These are phyloP conservation scores for Melanerpes aurifrons DNA, from an alignment of 2,113 vertebrate genomes.

Conservation along the genomic window DNA sequence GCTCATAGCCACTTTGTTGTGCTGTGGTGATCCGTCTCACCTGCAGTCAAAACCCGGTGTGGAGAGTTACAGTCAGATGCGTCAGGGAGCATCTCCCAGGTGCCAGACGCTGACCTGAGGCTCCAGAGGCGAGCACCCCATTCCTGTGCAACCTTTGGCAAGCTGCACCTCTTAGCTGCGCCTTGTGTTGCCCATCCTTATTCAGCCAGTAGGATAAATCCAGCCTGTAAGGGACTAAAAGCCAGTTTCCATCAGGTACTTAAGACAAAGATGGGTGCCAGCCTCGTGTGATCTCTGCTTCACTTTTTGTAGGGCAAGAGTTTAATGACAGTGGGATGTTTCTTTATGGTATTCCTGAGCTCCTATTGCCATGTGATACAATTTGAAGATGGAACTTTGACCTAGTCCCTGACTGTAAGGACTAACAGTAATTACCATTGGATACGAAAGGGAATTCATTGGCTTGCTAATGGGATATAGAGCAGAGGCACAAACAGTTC, in stretches of 20 bases:
- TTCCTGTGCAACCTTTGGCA: background rate
- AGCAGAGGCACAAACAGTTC: too few species aligned
- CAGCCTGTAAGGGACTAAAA: background rate
- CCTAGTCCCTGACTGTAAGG: too few species aligned
- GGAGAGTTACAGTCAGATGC: background rate
- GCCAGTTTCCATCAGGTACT: background rate
- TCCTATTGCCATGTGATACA: background rate
- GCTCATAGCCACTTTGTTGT: conserved; percentile 51
- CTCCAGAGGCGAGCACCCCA: background rate
- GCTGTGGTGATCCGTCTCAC: conserved; percentile 3
- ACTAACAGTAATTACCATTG: too few species aligned
- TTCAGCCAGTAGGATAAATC: background rate
- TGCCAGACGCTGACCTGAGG: background rate
- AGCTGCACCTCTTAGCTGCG: background rate
- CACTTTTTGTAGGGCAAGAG: background rate
- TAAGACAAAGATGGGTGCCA: background rate
- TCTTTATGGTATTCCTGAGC: background rate
- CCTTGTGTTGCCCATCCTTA: background rate
- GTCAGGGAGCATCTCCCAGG: background rate
- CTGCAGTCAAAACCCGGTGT: background rate
- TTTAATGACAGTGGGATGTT: background rate
- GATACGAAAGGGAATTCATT: too few species aligned
- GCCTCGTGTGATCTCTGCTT: background rate
- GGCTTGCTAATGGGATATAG: too few species aligned
- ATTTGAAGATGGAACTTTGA: too few species aligned